These are phyloP conservation scores for Triplophysa yarkandensis DNA, from an alignment of 2,797 vertebrate genomes.

Conservation along the genomic window DNA sequence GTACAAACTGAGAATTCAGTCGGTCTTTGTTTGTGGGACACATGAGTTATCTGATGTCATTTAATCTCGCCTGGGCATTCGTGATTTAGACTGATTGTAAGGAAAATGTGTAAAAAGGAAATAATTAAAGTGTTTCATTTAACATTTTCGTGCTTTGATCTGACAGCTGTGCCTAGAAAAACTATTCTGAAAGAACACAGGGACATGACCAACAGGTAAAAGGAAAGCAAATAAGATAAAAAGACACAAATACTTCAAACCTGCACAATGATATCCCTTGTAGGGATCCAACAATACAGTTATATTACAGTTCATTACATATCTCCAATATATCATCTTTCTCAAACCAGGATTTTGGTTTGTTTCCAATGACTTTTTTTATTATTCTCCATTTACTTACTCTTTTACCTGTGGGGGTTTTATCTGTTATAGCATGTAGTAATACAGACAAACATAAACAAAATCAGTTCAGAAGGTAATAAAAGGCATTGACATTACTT, in stretches of 20 bases:
- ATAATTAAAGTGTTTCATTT: not conserved
- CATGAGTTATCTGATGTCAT: not conserved
- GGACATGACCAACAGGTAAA: slow-evolving; percentile 27
- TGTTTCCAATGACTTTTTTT: too few species aligned
- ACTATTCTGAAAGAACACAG: slow-evolving; percentile 12
- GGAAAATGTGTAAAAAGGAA: slow-evolving; percentile 1
- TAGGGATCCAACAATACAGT: too few species aligned
- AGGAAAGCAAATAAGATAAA: slow-evolving; percentile 17
- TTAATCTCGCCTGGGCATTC: not conserved
- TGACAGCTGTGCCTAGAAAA: slow-evolving; percentile 17
- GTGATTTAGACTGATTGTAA: not conserved
- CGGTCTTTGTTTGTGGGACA: not conserved
- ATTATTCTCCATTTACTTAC: too few species aligned
- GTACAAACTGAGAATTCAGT: not conserved
- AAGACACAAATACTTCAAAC: slow-evolving; percentile 1
- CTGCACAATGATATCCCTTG: not conserved
- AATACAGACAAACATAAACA: too few species aligned
- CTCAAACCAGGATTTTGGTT: too few species aligned
- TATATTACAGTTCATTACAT: too few species aligned
- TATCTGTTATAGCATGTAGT: too few species aligned
- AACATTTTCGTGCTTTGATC: slow-evolving; percentile 14
- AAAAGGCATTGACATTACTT: too few species aligned
- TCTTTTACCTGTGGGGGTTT: too few species aligned
- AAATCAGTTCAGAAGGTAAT: too few species aligned
- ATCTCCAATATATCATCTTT: too few species aligned